Conservation (phyloP, 1,140 invertebrate genomes). For the Periplaneta americana region DNA sequence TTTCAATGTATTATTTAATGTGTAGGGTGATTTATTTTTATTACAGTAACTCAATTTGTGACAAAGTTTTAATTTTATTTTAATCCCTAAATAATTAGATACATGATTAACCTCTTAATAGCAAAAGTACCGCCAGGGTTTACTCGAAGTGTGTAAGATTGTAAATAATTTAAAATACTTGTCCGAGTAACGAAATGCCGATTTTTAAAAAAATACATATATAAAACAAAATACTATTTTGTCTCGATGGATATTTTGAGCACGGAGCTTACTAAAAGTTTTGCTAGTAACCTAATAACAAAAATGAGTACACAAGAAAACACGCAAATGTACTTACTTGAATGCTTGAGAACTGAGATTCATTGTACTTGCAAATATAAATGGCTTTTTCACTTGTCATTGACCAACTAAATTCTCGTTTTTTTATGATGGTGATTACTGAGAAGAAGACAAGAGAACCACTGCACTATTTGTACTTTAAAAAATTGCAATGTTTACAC, state of each 20-base stretch:
- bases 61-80: too few relatives aligned
- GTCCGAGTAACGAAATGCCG: not conserved
- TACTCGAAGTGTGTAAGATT: not conserved
- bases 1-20: too few relatives aligned
- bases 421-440: too few relatives aligned
- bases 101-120: too few relatives aligned
- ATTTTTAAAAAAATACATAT: not conserved
- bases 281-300: not conserved
- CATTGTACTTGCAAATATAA: not conserved
- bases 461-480: not conserved
- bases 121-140: not conserved
- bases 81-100: too few relatives aligned
- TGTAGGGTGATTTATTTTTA: too few relatives aligned
- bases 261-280: not conserved
- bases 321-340: not conserved
- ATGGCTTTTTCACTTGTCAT: not conserved
- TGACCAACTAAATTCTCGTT: too few relatives aligned
- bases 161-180: not conserved
- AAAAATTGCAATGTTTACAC: not conserved
- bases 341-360: not conserved
- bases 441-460: not conserved
- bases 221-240: not conserved
- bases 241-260: not conserved
- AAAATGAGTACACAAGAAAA: not conserved
- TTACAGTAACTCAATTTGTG: too few relatives aligned